Percentiles rank a stretch among this genome's conserved stretches.
These are phyloP conservation scores for Tipula lateralis DNA, from an alignment of 2,888 invertebrate species.

Conservation along the genomic window DNA sequence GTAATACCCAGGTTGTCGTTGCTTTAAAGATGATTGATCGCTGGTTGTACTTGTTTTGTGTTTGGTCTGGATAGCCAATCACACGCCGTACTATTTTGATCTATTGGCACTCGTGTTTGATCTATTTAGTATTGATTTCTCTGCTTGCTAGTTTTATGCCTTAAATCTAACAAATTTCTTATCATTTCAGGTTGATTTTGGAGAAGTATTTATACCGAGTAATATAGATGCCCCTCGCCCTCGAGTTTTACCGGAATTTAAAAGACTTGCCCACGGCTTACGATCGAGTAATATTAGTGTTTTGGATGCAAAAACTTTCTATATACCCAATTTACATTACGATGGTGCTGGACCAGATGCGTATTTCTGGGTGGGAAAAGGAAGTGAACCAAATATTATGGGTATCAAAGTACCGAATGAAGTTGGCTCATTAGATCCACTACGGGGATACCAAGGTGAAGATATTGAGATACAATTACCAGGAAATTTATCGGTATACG, in stretches of 20 bases:
- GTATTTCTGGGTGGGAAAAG: conserved; percentile 92
- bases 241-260: conserved; percentile 77
- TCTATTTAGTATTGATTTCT: too few relatives aligned
- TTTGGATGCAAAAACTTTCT: conserved; percentile 84
- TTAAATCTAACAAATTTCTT: background rate
- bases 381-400: conserved; percentile 70
- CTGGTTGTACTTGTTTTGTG: too few relatives aligned
- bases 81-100: too few relatives aligned
- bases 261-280: conserved; percentile 79
- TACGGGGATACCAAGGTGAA: conserved; percentile 83
- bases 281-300: conserved; percentile 88
- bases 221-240: conserved; percentile 75
- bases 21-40: too few relatives aligned
- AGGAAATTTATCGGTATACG: conserved; percentile 76
- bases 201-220: conserved; percentile 72
- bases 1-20: too few relatives aligned
- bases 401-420: conserved; percentile 89
- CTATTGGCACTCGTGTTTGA: too few relatives aligned
- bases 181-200: conserved; percentile 74
- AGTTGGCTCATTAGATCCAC: conserved; percentile 72
- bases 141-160: too few relatives aligned
- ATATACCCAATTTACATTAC: conserved; percentile 87
- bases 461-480: conserved; percentile 88
- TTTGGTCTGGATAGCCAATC: too few relatives aligned
- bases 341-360: conserved; percentile 90